Evolutionary conservation across 1,140 invertebrate species (phyloP).

Genomic region (Drosophila watanabei): DNA sequence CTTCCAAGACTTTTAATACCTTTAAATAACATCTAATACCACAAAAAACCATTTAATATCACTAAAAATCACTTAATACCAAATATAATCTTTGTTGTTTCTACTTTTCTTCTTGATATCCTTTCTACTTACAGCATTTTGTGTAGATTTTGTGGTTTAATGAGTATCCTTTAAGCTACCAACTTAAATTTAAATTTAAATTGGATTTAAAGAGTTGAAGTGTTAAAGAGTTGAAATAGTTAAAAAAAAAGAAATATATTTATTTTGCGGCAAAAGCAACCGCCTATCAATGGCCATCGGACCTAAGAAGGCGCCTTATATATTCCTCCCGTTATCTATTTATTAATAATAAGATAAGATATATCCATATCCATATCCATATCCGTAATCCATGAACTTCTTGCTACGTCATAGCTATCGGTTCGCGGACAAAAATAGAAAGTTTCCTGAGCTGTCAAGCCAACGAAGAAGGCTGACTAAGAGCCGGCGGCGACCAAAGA

Average conservation of each 20-base stretch:
- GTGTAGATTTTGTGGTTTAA: background rate
- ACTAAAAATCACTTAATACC: background rate
- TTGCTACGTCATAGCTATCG: slow-evolving; percentile 32
- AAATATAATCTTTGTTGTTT: background rate
- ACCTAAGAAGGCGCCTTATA: slow-evolving; percentile 23
- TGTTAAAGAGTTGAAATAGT: slow-evolving; percentile 5
- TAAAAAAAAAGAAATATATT: background rate
- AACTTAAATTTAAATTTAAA: slow-evolving; percentile 23
- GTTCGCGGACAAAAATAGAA: slow-evolving; percentile 17
- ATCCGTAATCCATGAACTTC: slow-evolving; percentile 29
- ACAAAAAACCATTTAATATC: background rate
- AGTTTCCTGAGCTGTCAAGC: slow-evolving; percentile 20
- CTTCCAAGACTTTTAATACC: background rate
- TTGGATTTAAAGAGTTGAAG: too few species aligned
- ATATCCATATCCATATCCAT: background rate
- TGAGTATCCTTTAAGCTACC: slow-evolving; percentile 36
- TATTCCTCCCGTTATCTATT: slow-evolving; percentile 42
- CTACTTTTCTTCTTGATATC: background rate
- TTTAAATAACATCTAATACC: background rate
- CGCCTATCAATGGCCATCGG: slow-evolving; percentile 25
- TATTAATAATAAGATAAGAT: slow-evolving; percentile 29
- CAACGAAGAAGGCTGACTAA: slow-evolving; percentile 46
- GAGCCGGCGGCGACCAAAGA: slow-evolving; percentile 50
- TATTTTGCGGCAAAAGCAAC: background rate
- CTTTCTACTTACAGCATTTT: slow-evolving; percentile 62